A percentile compares a stretch with the other conserved stretches of the same genome.
phyloP scores from a whole-genome alignment of 1,140 invertebrate genomes.

The Drosophila parabipectinata region DNA sequence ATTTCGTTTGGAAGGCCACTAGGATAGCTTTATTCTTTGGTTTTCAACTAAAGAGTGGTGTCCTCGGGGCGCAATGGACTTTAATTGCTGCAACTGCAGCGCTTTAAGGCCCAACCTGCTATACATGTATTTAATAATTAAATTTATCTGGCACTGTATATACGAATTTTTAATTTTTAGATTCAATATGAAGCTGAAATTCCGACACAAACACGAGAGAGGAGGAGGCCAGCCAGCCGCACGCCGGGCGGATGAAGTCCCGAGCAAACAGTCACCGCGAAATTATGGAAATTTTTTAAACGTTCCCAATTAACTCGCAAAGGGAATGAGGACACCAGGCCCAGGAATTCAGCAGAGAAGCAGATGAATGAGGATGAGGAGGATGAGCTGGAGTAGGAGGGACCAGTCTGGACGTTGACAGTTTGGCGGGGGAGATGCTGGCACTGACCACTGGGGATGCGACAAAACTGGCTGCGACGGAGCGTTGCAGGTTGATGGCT shows the following conservation, averaged over 20 bases:
- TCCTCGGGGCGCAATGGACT: too few species aligned
- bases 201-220: neutral
- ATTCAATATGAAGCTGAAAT: neutral
- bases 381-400: too few species aligned
- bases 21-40: too few species aligned
- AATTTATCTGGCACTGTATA: neutral
- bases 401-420: slow-evolving; percentile 36
- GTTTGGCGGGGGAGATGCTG: slow-evolving; percentile 5
- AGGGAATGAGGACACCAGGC: slow-evolving; percentile 8
- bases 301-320: slow-evolving; percentile 42
- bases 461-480: slow-evolving; percentile 3
- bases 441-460: slow-evolving; percentile 33
- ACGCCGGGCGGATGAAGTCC: slow-evolving; percentile 1
- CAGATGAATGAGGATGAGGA: neutral
- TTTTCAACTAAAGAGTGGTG: too few species aligned
- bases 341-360: neutral
- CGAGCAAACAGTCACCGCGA: slow-evolving; percentile 29
- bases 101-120: too few species aligned
- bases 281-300: slow-evolving; percentile 62
- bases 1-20: too few species aligned
- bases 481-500: neutral
- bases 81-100: too few species aligned
- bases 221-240: neutral
- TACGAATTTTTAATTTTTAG: neutral
- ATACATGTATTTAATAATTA: neutral